A percentile compares a stretch with the other conserved stretches of the same genome.
These are phyloP conservation scores for Atrina japonica DNA, from an alignment of 2,888 invertebrate genomes.

Conservation along the genomic window DNA sequence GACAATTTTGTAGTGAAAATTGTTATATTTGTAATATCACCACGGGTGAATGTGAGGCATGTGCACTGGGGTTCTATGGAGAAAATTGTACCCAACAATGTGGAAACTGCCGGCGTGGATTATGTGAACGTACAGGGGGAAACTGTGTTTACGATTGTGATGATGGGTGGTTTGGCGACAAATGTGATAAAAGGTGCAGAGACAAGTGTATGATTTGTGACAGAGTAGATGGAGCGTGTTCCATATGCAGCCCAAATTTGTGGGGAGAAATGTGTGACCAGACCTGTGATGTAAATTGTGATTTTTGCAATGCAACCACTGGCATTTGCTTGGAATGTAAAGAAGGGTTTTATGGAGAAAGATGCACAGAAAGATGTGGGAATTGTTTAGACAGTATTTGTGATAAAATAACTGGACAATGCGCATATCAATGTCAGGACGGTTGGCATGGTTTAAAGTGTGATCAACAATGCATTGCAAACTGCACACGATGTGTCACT, in stretches of 20 bases:
- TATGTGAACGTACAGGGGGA: slow-evolving; percentile 19
- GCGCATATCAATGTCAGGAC: slow-evolving; percentile 26
- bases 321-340: slow-evolving; percentile 32
- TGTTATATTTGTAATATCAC: slow-evolving; percentile 24
- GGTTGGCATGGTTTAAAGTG: slow-evolving; percentile 26
- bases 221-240: slow-evolving; percentile 7
- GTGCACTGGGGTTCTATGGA: slow-evolving; percentile 24
- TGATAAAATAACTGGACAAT: slow-evolving; percentile 21
- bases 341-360: slow-evolving; percentile 24
- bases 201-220: slow-evolving; percentile 25
- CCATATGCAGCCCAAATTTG: slow-evolving; percentile 8
- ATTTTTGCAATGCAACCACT: slow-evolving; percentile 20
- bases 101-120: slow-evolving; percentile 10
- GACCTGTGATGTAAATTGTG: slow-evolving; percentile 17
- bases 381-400: slow-evolving; percentile 12
- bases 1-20: slow-evolving; percentile 12
- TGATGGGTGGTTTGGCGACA: slow-evolving; percentile 1
- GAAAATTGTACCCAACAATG: slow-evolving; percentile 15
- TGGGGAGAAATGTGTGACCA: slow-evolving; percentile 13
- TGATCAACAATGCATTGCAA: slow-evolving; percentile 20
- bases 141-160: slow-evolving; percentile 15
- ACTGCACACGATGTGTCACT: slow-evolving; percentile 18
- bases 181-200: slow-evolving; percentile 21
- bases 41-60: slow-evolving; percentile 27
- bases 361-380: slow-evolving; percentile 26